phyloP scores from a whole-genome alignment of 2,888 invertebrate species.

The Entomobrya proxima region DNA sequence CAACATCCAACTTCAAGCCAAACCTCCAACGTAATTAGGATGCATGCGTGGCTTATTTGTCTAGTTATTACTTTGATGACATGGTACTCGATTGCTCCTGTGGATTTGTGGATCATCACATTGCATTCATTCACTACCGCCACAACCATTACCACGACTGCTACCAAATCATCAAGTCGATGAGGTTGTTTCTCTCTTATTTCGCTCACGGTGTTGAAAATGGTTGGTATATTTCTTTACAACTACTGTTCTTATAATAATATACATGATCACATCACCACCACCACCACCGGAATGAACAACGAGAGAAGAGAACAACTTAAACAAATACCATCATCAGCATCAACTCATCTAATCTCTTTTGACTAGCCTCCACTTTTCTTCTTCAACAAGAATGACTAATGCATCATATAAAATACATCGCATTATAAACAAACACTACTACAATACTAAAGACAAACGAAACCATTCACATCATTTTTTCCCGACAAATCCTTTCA shows the following conservation, averaged over 20 bases:
- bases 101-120: conserved; percentile 58
- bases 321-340: conserved; percentile 44
- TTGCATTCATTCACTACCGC: conserved; percentile 53
- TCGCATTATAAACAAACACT: conserved; percentile 4
- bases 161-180: conserved; percentile 50
- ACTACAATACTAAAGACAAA: background rate
- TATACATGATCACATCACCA: conserved; percentile 47
- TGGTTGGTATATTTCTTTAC: conserved; percentile 19
- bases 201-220: background rate
- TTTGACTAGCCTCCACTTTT: conserved; percentile 45
- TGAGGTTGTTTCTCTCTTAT: conserved; percentile 28
- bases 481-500: background rate
- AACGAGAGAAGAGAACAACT: background rate
- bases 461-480: conserved; percentile 6
- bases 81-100: conserved; percentile 65
- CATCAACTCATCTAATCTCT: conserved; percentile 45
- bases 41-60: conserved; percentile 67
- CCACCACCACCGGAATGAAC: background rate
- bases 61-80: conserved; percentile 66
- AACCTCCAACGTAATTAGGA: conserved; percentile 60
- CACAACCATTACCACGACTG: conserved; percentile 33
- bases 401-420: background rate
- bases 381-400: conserved; percentile 10
- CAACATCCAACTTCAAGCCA: conserved; percentile 13
- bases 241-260: conserved; percentile 44